These are phyloP conservation scores for Metalampra italica DNA, from an alignment of 2,888 invertebrate species.

Conservation along the genomic window DNA sequence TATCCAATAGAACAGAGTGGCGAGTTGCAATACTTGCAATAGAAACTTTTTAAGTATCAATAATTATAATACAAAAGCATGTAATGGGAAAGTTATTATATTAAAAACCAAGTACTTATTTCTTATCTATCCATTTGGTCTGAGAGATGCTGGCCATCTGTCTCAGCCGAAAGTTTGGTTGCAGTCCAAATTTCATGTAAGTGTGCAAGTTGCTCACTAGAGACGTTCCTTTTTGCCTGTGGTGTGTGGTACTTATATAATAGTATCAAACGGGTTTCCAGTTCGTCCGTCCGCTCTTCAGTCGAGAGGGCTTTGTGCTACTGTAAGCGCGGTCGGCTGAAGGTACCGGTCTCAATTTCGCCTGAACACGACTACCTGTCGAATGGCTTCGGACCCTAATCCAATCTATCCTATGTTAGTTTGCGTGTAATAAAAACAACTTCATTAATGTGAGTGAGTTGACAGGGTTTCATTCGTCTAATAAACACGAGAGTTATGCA, in stretches of 20 bases:
- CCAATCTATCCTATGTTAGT: slow-evolving; percentile 7
- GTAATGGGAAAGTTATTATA: no score
- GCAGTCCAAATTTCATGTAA: slow-evolving; percentile 8
- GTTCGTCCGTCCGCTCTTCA: not conserved
- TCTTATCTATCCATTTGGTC: slow-evolving; percentile 12
- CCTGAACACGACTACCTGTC: slow-evolving; percentile 9
- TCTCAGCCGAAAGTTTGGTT: slow-evolving; percentile 6
- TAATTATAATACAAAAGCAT: no score
- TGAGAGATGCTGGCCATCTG: slow-evolving; percentile 13
- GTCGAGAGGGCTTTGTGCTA: not conserved
- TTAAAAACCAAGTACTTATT: not conserved
- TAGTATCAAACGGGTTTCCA: no score
- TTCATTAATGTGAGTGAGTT: slow-evolving; percentile 1
- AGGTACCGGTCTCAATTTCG: slow-evolving; percentile 7
- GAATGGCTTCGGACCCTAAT: slow-evolving; percentile 2
- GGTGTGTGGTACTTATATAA: no score
- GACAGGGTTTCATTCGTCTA: not conserved
- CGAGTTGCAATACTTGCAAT: no score
- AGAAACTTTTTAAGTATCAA: no score
- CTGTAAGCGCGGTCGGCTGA: not conserved
- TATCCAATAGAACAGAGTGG: no score
- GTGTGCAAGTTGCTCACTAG: slow-evolving; percentile 6
- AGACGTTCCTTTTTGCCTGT: not conserved
- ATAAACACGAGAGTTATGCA: not conserved
- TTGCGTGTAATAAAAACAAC: slow-evolving; percentile 2